Evolutionary conservation across 2,888 invertebrate species (phyloP).

Genomic region (Marronus borbonicus): DNA sequence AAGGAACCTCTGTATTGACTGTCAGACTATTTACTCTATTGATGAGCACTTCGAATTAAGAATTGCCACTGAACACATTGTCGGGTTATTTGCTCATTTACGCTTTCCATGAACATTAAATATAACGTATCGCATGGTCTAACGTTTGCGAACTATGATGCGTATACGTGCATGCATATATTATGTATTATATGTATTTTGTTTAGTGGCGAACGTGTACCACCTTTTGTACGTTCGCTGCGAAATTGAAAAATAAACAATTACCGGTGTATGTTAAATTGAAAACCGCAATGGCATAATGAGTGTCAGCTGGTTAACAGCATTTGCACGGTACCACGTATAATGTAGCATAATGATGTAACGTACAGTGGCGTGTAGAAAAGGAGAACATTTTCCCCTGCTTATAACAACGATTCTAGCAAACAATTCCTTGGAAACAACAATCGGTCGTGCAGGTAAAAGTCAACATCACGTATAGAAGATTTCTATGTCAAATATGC

Average conservation of each 20-base stretch:
- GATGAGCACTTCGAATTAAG: neutral
- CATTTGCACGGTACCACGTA: neutral
- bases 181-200: constrained; percentile 3
- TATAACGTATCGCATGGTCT: neutral
- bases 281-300: constrained; percentile 7
- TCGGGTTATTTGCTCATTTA: constrained; percentile 4
- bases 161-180: neutral
- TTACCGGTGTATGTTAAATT: constrained; percentile 5
- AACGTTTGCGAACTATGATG: neutral
- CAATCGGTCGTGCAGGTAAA: neutral
- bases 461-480: neutral
- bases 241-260: constrained; percentile 30
- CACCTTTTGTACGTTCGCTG: neutral
- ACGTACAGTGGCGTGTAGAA: constrained; percentile 1
- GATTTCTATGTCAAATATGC: neutral
- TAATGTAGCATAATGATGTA: neutral
- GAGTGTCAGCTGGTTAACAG: constrained; percentile 14
- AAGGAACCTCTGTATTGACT: neutral
- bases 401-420: neutral
- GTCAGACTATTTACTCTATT: constrained; percentile 2
- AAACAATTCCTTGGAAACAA: neutral
- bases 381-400: neutral
- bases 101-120: neutral
- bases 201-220: neutral
- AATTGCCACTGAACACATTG: neutral